These are phyloP conservation scores for Clitarchus hookeri DNA, from an alignment of 2,888 invertebrate genomes.

Conservation along the genomic window DNA sequence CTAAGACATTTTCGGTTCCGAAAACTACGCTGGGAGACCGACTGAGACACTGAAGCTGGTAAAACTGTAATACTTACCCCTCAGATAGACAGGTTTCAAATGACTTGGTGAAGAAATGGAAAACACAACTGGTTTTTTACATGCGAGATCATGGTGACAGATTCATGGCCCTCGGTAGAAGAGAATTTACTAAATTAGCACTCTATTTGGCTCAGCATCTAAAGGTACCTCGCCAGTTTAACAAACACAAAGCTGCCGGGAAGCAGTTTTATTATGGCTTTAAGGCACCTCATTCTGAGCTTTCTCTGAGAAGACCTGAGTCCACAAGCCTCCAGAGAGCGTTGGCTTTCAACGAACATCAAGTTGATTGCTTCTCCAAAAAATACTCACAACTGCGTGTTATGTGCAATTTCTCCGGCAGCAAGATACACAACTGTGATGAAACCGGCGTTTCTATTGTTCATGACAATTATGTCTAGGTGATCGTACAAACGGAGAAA, in stretches of 20 bases:
- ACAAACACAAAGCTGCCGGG: conserved; percentile 3
- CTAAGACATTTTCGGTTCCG: neutral
- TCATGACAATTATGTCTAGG: neutral
- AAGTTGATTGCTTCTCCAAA: neutral
- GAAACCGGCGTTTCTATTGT: neutral
- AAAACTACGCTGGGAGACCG: neutral
- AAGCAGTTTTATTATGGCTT: conserved; percentile 25
- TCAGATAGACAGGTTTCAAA: neutral
- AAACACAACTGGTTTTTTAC: neutral
- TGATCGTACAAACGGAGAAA: neutral
- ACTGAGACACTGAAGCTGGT: neutral
- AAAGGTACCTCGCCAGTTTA: neutral
- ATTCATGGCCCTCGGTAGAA: conserved; percentile 16
- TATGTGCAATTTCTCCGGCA: neutral
- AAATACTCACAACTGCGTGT: neutral
- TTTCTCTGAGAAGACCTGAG: neutral
- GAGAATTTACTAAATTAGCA: neutral
- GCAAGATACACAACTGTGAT: neutral
- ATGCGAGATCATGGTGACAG: conserved; percentile 1
- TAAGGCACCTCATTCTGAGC: neutral
- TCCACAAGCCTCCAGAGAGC: neutral
- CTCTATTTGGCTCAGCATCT: neutral
- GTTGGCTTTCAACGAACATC: neutral
- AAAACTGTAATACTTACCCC: neutral
- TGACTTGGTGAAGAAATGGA: neutral